Evolutionary conservation across 64 coral and sea anemone genomes (phyloP), one percentile per base, ranked within the genome.

Genomic region (Pocillopora verrucosa): DNA sequence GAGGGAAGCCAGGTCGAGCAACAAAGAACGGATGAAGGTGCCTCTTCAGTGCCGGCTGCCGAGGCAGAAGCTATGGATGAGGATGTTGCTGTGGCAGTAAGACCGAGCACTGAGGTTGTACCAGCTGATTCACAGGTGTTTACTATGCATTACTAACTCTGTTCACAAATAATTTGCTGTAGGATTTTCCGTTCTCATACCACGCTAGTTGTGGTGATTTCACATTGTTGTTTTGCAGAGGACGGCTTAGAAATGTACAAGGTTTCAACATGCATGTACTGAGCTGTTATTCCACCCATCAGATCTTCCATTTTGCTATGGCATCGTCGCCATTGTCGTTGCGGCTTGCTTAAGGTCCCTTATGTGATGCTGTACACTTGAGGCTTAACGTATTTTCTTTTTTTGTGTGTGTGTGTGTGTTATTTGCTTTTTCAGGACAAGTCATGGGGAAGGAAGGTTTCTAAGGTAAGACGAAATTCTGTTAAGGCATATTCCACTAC

Each of bases 361-460:
- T 17, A 38, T 14, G 14, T 73, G 7, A 16, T 70, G 67, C 10
- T 62, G 22, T 67, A 10, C 9, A 15, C 9, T 60, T 60, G 9
- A 60, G 59, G 9, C 67, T 30, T 26, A 34, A 65, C 34, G 19
- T 38, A 75, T 74, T 12, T 14, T 58, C 14, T 10, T 34, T 45
- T 59, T 10, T 16, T 80, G 57, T 58, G 58, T 57, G 30, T 10
- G 16, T 60, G 56, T 87, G 12, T 76, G 9, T 9, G 11, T 87
- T 69, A 75, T 2, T 30, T 56, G 9, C 25, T 36, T 70, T 79
- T 80, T 80, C 11, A 87, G 59, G 22, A 69, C 36, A 17, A 34
- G 14, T 63, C 88, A 7, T 94, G 93, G 93, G 93, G 88, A 63
- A 77, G 67, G 19, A 94, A 94, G 56, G 88, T 94, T 80, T 94